phyloP scores from a whole-genome alignment of 2,888 invertebrate species.

The Drosophila austrosaltans region DNA sequence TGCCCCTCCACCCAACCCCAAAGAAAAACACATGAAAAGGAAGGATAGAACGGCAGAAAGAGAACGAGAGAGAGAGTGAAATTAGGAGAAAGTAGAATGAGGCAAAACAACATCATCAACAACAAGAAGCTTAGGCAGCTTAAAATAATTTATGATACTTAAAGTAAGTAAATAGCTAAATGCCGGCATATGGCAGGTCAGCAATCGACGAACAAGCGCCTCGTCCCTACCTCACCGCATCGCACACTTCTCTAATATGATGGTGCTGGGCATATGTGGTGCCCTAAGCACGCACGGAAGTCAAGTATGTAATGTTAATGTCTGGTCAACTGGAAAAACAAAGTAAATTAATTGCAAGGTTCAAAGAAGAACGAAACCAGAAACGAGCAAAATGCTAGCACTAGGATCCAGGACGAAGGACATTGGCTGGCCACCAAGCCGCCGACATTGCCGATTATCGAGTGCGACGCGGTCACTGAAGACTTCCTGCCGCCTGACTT shows the following conservation, averaged over 20 bases:
- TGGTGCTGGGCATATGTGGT: slow-evolving; percentile 27
- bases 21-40: neutral
- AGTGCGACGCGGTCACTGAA: slow-evolving; percentile 78
- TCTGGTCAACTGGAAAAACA: slow-evolving; percentile 81
- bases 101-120: slow-evolving; percentile 33
- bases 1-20: slow-evolving; percentile 1
- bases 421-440: slow-evolving; percentile 25
- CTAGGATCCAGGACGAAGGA: slow-evolving; percentile 3
- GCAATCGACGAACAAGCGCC: slow-evolving; percentile 57
- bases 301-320: slow-evolving; percentile 77
- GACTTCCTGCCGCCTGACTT: slow-evolving; percentile 71
- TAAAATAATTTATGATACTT: slow-evolving; percentile 79
- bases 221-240: neutral
- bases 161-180: slow-evolving; percentile 76
- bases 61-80: neutral
- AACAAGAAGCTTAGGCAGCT: slow-evolving; percentile 68
- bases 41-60: neutral
- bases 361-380: slow-evolving; percentile 63
- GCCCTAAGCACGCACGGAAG: slow-evolving; percentile 69
- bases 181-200: slow-evolving; percentile 76
- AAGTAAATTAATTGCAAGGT: slow-evolving; percentile 81
- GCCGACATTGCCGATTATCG: slow-evolving; percentile 73
- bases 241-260: neutral
- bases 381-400: slow-evolving; percentile 6
- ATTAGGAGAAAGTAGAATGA: slow-evolving; percentile 22